Percentiles rank a stretch among this genome's conserved stretches.
Evolutionary conservation across 2,888 invertebrate species (phyloP).

Genomic region (Rotaria sp.): DNA sequence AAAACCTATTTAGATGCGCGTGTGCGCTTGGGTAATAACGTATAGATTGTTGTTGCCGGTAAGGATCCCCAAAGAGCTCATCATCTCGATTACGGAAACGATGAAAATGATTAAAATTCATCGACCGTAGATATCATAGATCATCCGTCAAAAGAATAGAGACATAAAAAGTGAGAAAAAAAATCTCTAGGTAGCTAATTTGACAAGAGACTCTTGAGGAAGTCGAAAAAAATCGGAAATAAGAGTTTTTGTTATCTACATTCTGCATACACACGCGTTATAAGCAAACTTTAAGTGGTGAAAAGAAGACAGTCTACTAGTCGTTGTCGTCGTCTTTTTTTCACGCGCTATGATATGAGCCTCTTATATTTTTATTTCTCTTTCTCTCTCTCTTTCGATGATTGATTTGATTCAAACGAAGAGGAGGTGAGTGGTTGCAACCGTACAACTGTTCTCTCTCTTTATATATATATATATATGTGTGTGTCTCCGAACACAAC

Average conservation of each 20-base stretch:
- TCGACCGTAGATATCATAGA: constrained; percentile 6
- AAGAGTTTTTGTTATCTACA: constrained; percentile 9
- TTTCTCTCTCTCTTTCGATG: not conserved
- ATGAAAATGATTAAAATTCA: constrained; percentile 11
- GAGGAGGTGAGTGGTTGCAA: constrained; percentile 6
- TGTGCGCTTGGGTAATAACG: not conserved
- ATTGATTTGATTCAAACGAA: constrained; percentile 14
- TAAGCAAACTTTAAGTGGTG: not conserved
- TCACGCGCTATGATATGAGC: not conserved
- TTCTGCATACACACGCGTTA: not conserved
- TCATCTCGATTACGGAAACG: constrained; percentile 8
- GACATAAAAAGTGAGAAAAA: not conserved
- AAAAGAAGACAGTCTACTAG: not conserved
- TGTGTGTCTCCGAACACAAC: not conserved
- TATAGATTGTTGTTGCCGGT: not conserved
- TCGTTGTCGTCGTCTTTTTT: not conserved
- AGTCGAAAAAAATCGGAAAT: not conserved
- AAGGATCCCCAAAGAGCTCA: constrained; percentile 1
- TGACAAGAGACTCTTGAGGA: constrained; percentile 8
- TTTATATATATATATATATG: not conserved
- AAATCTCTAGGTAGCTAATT: not conserved
- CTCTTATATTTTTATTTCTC: constrained; percentile 11
- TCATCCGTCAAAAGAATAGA: not conserved
- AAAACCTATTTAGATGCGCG: not conserved
- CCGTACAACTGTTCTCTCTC: not conserved